Percentiles rank a stretch among this genome's conserved stretches.
phyloP scores from a whole-genome alignment of 2,797 vertebrate genomes.

The Xenops minutus region DNA sequence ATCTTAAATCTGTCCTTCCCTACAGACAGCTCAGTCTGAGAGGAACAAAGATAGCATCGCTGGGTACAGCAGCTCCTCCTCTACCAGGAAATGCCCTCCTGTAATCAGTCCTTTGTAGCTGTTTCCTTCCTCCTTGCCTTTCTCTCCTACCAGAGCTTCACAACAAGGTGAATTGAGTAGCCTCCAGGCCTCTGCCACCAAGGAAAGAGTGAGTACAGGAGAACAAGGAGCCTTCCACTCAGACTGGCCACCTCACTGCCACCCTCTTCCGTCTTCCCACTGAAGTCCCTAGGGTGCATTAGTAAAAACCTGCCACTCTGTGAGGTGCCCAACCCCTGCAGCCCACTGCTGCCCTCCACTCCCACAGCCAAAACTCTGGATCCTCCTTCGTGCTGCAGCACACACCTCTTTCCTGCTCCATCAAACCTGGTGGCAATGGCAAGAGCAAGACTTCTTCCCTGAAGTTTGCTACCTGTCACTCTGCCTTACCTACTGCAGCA shows the following conservation, averaged over 20 bases:
- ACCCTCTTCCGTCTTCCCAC: neutral
- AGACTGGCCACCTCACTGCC: neutral
- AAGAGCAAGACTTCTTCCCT: neutral
- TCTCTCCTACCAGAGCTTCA: neutral
- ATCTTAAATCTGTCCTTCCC: neutral
- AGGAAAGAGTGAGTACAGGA: neutral
- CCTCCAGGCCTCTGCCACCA: neutral
- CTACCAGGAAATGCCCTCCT: neutral
- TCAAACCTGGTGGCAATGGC: fast-evolving
- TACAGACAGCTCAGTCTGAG: neutral
- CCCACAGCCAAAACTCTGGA: fast-evolving
- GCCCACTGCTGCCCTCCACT: neutral
- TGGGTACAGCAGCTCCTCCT: neutral
- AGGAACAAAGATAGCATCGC: fast-evolving
- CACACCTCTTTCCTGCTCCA: fast-evolving
- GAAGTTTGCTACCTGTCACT: neutral
- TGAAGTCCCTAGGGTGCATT: fast-evolving
- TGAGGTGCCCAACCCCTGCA: neutral
- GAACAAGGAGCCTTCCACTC: neutral
- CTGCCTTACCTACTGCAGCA: fast-evolving
- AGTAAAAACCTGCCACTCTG: fast-evolving
- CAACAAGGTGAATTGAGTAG: neutral
- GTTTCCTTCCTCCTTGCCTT: neutral
- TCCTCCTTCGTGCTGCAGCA: neutral
- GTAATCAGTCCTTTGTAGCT: neutral